Percentiles rank a stretch among this genome's conserved stretches.
Evolutionary conservation across 2,797 vertebrate genomes (phyloP).

Genomic region (Premnoplex brunnescens): DNA sequence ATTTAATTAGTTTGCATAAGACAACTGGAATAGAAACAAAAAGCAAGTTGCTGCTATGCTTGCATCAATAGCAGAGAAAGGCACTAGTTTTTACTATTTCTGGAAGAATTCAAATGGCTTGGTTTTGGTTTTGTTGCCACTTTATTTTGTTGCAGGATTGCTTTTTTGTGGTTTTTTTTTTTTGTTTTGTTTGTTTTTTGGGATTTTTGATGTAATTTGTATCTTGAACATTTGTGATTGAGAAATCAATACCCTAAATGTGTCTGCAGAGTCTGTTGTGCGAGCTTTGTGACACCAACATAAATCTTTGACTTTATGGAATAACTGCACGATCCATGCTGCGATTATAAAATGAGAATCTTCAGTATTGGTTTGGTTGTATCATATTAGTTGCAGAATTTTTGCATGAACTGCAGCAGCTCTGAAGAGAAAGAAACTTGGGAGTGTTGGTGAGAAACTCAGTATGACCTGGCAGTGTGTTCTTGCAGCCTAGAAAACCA

Average conservation of each 20-base stretch:
- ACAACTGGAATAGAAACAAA: background rate
- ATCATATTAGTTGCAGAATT: background rate
- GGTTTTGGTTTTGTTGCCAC: background rate
- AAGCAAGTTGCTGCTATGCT: background rate
- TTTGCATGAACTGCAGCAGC: background rate
- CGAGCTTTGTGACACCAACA: background rate
- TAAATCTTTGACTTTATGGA: background rate
- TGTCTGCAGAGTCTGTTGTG: background rate
- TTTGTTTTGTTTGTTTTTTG: background rate
- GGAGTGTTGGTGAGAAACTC: background rate
- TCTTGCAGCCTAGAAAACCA: background rate
- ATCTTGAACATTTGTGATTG: background rate
- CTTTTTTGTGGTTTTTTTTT: too few species aligned
- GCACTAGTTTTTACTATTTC: background rate
- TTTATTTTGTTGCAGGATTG: too few species aligned
- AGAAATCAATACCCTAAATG: background rate
- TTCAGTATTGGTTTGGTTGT: background rate
- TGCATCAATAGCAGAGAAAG: background rate
- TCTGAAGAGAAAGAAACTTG: background rate
- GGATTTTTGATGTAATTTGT: background rate
- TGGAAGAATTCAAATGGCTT: background rate
- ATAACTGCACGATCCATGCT: background rate
- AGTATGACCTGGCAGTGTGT: background rate
- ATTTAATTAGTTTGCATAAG: conserved; percentile 55
- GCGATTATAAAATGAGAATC: background rate